Evolutionary conservation across 2,888 invertebrate genomes (phyloP).

Genomic region (Drosophila mercatorum): DNA sequence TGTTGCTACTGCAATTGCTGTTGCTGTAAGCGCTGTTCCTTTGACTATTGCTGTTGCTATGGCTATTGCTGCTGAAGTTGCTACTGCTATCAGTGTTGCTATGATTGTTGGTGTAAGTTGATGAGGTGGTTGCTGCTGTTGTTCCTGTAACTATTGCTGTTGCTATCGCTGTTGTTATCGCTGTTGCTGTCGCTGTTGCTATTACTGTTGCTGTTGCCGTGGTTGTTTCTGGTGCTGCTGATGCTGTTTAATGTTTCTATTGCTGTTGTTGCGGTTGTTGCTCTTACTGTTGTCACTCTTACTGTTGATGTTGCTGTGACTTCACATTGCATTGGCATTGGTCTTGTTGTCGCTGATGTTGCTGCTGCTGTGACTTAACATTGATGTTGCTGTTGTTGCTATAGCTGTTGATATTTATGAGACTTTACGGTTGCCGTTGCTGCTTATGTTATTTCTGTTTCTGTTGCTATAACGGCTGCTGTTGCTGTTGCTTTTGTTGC

Average conservation of each 20-base stretch:
- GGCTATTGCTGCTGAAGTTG: not conserved
- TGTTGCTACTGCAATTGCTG: not conserved
- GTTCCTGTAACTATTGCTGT: not conserved
- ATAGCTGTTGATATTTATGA: no score
- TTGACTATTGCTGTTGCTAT: not conserved
- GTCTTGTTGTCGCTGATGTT: not conserved
- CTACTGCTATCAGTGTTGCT: not conserved
- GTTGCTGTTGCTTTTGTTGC: no score
- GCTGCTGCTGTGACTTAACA: not conserved
- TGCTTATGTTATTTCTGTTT: constrained; percentile 7
- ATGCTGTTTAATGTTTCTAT: no score
- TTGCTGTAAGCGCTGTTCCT: not conserved
- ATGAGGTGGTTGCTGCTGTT: no score
- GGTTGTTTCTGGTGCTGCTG: no score
- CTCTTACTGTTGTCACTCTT: no score
- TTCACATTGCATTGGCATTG: no score
- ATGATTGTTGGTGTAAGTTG: no score
- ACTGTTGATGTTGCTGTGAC: no score
- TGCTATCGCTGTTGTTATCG: not conserved
- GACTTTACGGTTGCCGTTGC: not conserved
- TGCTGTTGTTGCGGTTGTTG: no score
- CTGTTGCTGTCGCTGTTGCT: not conserved
- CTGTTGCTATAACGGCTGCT: not conserved
- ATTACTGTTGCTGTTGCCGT: no score
- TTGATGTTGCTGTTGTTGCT: not conserved